Evolutionary conservation across 2,888 invertebrate species (phyloP).

Genomic region (Neoitamus cyanurus): DNA sequence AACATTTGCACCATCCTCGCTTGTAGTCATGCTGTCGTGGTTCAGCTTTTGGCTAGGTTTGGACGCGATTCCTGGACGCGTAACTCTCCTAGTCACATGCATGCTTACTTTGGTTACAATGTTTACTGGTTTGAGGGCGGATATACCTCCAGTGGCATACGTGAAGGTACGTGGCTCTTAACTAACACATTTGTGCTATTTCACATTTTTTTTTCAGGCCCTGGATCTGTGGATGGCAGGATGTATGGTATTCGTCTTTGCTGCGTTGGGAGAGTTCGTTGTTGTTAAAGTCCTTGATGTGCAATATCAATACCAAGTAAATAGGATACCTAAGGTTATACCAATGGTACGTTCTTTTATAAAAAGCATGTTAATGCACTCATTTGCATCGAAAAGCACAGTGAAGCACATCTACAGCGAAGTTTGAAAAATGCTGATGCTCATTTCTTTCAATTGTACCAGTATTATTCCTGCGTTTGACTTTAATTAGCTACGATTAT

Average conservation of each 20-base stretch:
- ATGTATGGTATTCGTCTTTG: conserved; percentile 88
- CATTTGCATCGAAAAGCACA: no score
- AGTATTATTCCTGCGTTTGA: no score
- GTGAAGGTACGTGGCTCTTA: conserved; percentile 74
- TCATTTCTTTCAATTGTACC: no score
- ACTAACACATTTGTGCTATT: not conserved
- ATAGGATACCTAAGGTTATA: conserved; percentile 66
- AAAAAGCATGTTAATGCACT: not conserved
- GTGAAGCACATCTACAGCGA: no score
- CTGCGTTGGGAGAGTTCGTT: conserved; percentile 84
- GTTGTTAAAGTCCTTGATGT: conserved; percentile 84
- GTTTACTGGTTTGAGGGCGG: conserved; percentile 84
- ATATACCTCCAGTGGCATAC: conserved; percentile 88
- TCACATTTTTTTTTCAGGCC: conserved; percentile 69
- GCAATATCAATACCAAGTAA: conserved; percentile 76
- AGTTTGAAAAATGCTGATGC: no score
- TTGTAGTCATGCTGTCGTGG: conserved; percentile 87
- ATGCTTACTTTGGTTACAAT: conserved; percentile 87
- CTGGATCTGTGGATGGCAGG: conserved; percentile 90
- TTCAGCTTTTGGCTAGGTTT: conserved; percentile 88
- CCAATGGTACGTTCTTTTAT: conserved; percentile 61
- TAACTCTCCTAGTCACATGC: conserved; percentile 84
- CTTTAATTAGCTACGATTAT: no score
- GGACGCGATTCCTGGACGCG: conserved; percentile 85
- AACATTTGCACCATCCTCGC: conserved; percentile 84